These are phyloP conservation scores for Drosophila repleta DNA, from an alignment of 1,140 invertebrate species.

Conservation along the genomic window DNA sequence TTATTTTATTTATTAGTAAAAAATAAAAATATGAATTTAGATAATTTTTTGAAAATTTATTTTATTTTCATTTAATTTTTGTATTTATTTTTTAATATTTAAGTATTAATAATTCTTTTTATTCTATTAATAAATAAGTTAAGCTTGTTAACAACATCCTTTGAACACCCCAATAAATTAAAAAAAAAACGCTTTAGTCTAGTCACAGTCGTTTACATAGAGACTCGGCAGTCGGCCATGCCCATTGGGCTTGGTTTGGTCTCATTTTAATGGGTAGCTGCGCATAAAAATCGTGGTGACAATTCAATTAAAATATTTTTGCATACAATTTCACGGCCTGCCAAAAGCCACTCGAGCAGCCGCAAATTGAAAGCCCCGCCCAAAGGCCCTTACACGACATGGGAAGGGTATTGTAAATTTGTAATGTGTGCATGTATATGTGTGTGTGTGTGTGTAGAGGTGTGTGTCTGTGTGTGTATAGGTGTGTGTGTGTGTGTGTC, in stretches of 20 bases:
- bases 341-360: slow-evolving; percentile 71
- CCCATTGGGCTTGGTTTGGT: background rate
- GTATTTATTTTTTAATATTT: too few relatives aligned
- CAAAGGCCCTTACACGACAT: background rate
- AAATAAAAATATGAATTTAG: too few relatives aligned
- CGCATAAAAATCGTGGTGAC: slow-evolving; percentile 69
- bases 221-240: background rate
- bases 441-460: background rate
- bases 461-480: background rate
- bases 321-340: slow-evolving; percentile 68
- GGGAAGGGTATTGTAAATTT: background rate
- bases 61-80: too few relatives aligned
- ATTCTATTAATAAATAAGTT: too few relatives aligned
- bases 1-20: too few relatives aligned
- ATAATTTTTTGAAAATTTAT: too few relatives aligned
- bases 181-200: too few relatives aligned
- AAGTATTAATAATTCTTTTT: too few relatives aligned
- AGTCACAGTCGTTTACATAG: too few relatives aligned
- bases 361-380: slow-evolving; percentile 58
- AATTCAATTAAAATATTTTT: slow-evolving; percentile 82
- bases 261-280: background rate
- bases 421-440: background rate
- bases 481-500: background rate
- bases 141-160: too few relatives aligned
- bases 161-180: too few relatives aligned